Conservation (phyloP, 2,113 vertebrate species). For the Eulemur rufifrons region DNA sequence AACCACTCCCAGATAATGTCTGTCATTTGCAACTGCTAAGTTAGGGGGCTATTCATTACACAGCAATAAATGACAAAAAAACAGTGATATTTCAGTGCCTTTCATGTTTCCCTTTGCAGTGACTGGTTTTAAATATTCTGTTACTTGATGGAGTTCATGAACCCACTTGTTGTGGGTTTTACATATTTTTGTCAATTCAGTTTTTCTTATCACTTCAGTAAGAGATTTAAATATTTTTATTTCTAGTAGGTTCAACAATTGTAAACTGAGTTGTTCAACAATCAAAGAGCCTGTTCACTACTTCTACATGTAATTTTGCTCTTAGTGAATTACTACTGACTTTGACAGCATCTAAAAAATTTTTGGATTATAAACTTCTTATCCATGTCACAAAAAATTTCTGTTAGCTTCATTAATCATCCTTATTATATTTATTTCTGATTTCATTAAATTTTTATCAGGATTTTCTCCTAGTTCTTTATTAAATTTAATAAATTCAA, state of each 20-base stretch:
- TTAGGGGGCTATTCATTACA: background rate
- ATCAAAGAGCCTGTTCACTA: background rate
- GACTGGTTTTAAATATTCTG: background rate
- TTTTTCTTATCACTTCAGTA: background rate
- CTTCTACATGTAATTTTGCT: background rate
- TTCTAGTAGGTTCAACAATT: too few relatives aligned
- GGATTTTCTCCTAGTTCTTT: background rate
- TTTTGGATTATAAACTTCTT: background rate
- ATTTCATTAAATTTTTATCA: background rate
- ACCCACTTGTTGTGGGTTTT: background rate
- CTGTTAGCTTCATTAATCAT: too few relatives aligned
- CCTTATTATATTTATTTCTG: background rate
- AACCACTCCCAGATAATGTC: background rate
- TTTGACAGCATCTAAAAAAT: background rate
- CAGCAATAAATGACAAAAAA: background rate
- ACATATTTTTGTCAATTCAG: background rate
- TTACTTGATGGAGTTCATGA: background rate
- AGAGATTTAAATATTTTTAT: background rate
- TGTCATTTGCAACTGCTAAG: background rate
- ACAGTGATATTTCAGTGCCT: background rate
- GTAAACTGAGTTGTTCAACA: background rate
- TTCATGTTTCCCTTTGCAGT: background rate
- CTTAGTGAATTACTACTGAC: background rate
- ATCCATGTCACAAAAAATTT: background rate
- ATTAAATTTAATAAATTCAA: background rate